Evolutionary conservation across 2,888 invertebrate genomes (phyloP).

Genomic region (Odontocolon sp.): DNA sequence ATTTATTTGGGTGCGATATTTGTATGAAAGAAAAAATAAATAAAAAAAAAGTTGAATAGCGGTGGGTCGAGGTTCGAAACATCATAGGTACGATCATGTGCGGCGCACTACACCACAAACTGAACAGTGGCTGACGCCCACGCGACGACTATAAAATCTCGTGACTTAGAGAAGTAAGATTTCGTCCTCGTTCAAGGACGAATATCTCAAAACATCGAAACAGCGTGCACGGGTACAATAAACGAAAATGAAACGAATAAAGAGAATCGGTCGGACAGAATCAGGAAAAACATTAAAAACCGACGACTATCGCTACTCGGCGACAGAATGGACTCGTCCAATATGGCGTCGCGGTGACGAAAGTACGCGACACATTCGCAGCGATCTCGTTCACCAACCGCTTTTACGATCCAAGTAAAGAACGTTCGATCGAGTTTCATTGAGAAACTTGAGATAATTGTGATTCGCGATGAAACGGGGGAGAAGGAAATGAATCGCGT

Average conservation of each 20-base stretch:
- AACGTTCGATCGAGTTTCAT: conserved; percentile 9
- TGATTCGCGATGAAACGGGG: neutral
- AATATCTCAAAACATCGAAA: neutral
- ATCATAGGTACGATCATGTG: conserved; percentile 29
- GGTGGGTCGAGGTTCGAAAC: neutral
- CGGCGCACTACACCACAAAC: conserved; percentile 36
- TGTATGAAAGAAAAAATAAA: no score
- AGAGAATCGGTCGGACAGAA: conserved; percentile 6
- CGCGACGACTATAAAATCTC: conserved; percentile 45
- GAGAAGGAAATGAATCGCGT: neutral
- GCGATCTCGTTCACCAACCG: neutral
- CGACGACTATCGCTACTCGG: conserved; percentile 59
- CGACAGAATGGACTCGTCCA: conserved; percentile 79
- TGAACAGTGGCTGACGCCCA: conserved; percentile 59
- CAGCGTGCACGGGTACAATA: neutral
- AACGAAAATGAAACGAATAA: neutral
- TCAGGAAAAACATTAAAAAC: neutral
- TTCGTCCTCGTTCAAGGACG: conserved; percentile 2
- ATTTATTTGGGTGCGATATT: no score
- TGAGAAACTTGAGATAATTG: neutral
- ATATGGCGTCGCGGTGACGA: conserved; percentile 70
- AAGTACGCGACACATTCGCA: conserved; percentile 10
- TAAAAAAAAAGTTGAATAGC: no score
- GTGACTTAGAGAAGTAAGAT: conserved; percentile 25
- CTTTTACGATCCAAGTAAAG: conserved; percentile 27